Conservation (phyloP, 2,888 invertebrate genomes). For the Euzetes globulus region DNA sequence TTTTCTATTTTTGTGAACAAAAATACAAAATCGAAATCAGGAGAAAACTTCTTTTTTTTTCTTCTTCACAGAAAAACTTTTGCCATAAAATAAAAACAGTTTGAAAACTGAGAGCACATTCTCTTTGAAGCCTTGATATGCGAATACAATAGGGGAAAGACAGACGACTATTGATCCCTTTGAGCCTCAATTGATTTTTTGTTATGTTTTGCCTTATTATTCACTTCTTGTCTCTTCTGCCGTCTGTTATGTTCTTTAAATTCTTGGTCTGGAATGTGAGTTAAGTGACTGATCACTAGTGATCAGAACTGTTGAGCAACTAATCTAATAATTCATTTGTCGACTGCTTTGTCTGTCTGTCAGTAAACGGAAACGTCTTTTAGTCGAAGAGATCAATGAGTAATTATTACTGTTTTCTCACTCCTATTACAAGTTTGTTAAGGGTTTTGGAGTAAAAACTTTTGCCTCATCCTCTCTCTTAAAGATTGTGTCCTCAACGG, state of each 20-base stretch:
- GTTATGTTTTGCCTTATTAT: too few relatives aligned
- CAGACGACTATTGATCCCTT: too few relatives aligned
- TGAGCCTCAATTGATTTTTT: not conserved
- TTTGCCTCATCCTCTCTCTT: not conserved
- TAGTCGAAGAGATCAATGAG: not conserved
- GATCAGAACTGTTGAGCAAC: too few relatives aligned
- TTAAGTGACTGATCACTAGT: not conserved
- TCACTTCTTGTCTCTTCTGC: not conserved
- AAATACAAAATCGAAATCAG: not conserved
- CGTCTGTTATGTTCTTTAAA: not conserved
- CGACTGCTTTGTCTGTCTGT: too few relatives aligned
- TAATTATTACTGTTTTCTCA: constrained; percentile 11
- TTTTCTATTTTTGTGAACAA: not conserved
- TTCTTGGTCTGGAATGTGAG: not conserved
- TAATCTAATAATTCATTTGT: constrained; percentile 15
- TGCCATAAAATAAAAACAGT: not conserved
- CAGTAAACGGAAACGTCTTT: constrained; percentile 12
- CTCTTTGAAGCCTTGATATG: too few relatives aligned
- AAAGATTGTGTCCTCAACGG: not conserved
- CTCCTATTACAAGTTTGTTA: not conserved
- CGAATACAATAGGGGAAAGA: too few relatives aligned
- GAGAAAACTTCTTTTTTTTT: too few relatives aligned
- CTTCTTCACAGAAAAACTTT: too few relatives aligned
- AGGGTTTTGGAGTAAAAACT: not conserved
- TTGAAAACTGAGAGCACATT: too few relatives aligned